A percentile compares a stretch with the other conserved stretches of the same genome.
Evolutionary conservation across 1,140 invertebrate species (phyloP).

Genomic region (Vanessa tameamea): DNA sequence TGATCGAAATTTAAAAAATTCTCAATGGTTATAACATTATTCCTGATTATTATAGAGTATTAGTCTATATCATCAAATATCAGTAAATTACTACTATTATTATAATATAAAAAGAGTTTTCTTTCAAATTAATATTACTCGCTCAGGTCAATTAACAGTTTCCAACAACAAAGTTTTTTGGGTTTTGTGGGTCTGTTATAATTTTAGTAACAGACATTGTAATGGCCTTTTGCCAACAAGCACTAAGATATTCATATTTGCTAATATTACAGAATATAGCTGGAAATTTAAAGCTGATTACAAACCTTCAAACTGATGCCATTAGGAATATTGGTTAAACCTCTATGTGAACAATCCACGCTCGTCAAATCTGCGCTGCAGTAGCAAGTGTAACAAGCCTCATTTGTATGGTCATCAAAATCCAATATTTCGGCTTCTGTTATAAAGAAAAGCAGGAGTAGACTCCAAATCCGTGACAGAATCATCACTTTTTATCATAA

Average conservation of each 20-base stretch:
- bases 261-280: background rate
- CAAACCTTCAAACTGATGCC: constrained; percentile 56
- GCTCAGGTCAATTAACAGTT: background rate
- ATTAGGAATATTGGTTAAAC: constrained; percentile 58
- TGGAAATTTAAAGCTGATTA: background rate
- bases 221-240: no score
- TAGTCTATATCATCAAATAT: no score
- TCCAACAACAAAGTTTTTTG: no score
- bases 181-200: no score
- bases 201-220: no score
- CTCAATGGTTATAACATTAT: no score
- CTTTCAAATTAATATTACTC: background rate
- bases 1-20: no score
- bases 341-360: constrained; percentile 66
- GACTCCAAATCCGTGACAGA: constrained; percentile 44
- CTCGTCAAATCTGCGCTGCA: constrained; percentile 58
- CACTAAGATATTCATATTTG: background rate
- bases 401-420: constrained; percentile 56
- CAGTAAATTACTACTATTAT: no score
- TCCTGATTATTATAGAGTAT: no score
- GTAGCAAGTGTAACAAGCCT: constrained; percentile 59
- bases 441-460: constrained; percentile 49
- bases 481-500: constrained; percentile 71
- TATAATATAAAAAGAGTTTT: background rate
- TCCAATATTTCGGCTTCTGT: constrained; percentile 52